phyloP scores from a whole-genome alignment of 2,113 vertebrate species.

The Cacatua alba region DNA sequence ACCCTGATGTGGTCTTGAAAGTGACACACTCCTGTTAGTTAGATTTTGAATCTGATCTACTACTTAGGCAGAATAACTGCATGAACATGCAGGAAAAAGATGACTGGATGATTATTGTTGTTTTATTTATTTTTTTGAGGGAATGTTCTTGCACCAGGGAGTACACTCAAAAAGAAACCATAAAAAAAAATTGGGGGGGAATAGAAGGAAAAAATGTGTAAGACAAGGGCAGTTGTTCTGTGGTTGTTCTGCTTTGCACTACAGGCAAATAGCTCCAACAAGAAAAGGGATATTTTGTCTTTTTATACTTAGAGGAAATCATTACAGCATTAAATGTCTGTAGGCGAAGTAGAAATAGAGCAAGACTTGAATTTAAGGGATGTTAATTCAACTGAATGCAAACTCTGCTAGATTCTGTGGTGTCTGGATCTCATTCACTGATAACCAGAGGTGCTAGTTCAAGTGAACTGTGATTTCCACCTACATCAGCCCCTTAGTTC shows the following conservation, averaged over 20 bases:
- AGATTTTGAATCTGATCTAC: neutral
- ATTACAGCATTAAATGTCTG: neutral
- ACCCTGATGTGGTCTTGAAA: neutral
- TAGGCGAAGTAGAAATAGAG: neutral
- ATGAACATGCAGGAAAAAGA: neutral
- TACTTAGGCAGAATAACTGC: neutral
- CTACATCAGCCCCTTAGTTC: neutral
- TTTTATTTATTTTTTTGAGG: neutral
- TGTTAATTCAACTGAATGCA: slow-evolving; percentile 11
- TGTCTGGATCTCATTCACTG: slow-evolving; percentile 18
- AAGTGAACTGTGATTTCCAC: neutral
- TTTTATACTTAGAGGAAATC: neutral
- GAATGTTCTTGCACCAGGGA: neutral
- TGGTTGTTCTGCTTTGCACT: neutral
- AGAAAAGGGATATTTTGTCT: neutral
- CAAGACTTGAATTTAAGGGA: neutral
- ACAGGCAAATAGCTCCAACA: neutral
- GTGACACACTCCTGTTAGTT: neutral
- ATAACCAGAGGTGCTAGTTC: neutral
- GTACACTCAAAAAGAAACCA: neutral
- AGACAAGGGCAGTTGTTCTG: neutral
- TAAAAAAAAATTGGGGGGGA: neutral
- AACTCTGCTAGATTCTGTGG: neutral
- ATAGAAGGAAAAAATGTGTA: neutral
- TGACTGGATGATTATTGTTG: neutral